Percentiles rank a stretch among this genome's conserved stretches.
Conservation (phyloP, 92 coral and sea anemone species). For the Zoanthus sociatus region DNA sequence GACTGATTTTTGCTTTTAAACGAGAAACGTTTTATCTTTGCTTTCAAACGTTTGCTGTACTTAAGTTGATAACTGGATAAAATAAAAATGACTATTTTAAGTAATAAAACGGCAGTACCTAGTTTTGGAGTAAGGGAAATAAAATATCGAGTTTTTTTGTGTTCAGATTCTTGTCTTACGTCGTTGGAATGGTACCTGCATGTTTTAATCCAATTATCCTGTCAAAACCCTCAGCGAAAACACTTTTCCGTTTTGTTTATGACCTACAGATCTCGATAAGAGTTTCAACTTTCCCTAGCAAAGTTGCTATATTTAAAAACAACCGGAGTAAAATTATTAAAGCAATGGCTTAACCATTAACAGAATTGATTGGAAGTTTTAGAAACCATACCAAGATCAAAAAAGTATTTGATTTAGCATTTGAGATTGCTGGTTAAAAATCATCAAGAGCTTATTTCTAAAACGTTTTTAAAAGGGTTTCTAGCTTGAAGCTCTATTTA, state of each 20-base stretch:
- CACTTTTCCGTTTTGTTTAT: constrained; percentile 23
- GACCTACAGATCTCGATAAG: constrained; percentile 23
- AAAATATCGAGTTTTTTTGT: too few relatives aligned
- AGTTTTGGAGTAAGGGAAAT: neutral
- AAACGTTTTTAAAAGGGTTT: neutral
- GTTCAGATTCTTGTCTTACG: neutral
- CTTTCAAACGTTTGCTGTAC: constrained; percentile 10
- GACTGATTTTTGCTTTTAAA: neutral
- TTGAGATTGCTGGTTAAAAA: too few relatives aligned
- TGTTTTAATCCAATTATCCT: neutral
- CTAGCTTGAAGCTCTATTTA: neutral
- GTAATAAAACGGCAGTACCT: neutral
- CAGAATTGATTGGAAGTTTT: neutral
- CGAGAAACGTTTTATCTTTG: neutral
- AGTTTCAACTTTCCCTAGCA: constrained; percentile 7
- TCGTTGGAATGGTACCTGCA: constrained; percentile 1
- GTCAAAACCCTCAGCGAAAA: neutral
- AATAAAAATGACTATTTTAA: neutral
- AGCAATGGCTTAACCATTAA: neutral
- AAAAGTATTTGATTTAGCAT: neutral
- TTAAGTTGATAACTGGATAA: neutral
- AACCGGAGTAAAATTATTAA: constrained; percentile 13
- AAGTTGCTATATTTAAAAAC: constrained; percentile 21
- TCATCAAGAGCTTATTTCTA: neutral
- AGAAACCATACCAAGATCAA: neutral